Percentiles rank a stretch among this genome's conserved stretches.
These are phyloP conservation scores for Tiaroga cobitis DNA, from an alignment of 2,797 vertebrate genomes.

Conservation along the genomic window DNA sequence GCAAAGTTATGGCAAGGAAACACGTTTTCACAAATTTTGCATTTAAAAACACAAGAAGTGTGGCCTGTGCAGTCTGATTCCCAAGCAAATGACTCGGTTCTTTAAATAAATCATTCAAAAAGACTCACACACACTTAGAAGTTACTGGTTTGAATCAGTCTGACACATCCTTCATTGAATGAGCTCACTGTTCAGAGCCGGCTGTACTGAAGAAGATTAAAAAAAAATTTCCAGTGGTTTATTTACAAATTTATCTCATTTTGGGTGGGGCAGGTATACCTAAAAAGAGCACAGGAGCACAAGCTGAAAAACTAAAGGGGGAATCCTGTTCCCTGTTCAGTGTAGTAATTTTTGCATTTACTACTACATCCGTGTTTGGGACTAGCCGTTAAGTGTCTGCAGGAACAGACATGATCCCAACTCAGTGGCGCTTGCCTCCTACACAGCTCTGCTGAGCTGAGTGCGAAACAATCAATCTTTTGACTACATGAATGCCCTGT, in stretches of 20 bases:
- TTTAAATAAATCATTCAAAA: not conserved
- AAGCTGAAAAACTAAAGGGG: not conserved
- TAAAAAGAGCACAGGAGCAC: not conserved
- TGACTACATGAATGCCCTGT: conserved; percentile 32
- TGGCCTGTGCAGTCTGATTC: not conserved
- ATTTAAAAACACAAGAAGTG: not conserved
- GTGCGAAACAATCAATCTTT: conserved; percentile 41
- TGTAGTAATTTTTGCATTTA: not conserved
- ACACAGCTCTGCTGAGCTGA: conserved; percentile 9
- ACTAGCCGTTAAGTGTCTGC: not conserved
- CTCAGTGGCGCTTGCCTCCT: conserved; percentile 10
- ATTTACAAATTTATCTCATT: not conserved
- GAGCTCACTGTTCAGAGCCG: not conserved
- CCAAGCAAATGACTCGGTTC: not conserved
- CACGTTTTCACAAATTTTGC: not conserved
- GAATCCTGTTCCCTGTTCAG: not conserved
- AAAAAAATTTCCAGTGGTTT: conserved; percentile 19
- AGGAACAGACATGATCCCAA: conserved; percentile 21
- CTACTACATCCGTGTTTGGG: not conserved
- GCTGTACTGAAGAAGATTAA: not conserved
- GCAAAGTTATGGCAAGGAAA: not conserved
- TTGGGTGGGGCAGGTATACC: not conserved
- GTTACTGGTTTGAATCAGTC: not conserved
- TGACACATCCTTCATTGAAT: not conserved
- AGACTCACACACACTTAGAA: not conserved